phyloP scores from a whole-genome alignment of 2,113 vertebrate species.

The Fulica atra region DNA sequence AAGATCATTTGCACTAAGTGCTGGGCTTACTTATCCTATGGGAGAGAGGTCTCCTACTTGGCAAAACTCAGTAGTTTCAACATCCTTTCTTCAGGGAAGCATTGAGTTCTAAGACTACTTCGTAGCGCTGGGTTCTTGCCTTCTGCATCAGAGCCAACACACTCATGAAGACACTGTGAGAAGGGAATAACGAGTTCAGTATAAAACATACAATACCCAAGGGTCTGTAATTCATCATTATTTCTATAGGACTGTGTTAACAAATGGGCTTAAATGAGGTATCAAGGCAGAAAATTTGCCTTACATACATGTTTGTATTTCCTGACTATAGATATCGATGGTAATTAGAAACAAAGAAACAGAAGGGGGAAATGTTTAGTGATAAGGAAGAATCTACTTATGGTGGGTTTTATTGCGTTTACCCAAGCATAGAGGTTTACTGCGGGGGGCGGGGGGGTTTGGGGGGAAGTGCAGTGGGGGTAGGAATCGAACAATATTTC shows the following conservation, averaged over 20 bases:
- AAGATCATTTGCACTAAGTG: neutral
- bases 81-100: neutral
- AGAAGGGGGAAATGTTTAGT: neutral
- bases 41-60: neutral
- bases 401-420: neutral
- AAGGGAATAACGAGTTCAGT: neutral
- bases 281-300: neutral
- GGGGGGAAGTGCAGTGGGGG: too few relatives aligned
- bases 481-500: neutral
- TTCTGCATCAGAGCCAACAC: neutral
- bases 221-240: neutral
- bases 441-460: rapidly evolving
- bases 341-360: neutral
- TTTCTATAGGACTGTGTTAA: neutral
- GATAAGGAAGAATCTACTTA: neutral
- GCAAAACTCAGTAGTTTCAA: neutral
- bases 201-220: neutral
- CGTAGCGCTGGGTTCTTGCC: neutral
- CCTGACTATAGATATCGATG: neutral
- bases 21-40: neutral
- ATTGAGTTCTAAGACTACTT: neutral
- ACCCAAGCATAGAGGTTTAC: neutral
- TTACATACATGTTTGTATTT: neutral
- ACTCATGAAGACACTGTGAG: neutral
- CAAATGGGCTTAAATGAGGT: neutral